These are phyloP conservation scores for Rhodophaea formosa DNA, from an alignment of 2,888 invertebrate genomes.

Conservation along the genomic window DNA sequence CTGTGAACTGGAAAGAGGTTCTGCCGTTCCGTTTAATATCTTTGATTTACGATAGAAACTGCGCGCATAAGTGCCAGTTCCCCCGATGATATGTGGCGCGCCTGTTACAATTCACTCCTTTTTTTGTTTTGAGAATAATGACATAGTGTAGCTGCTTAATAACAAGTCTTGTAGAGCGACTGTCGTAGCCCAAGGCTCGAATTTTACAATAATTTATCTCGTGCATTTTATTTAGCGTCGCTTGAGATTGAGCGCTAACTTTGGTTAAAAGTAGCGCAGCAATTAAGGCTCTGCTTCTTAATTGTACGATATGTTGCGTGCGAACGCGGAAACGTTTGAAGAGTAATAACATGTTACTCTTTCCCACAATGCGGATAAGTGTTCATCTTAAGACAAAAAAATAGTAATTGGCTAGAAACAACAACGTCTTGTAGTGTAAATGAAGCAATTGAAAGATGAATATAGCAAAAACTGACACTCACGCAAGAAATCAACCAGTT, in stretches of 20 bases:
- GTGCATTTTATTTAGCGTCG: slow-evolving; percentile 54
- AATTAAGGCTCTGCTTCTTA: slow-evolving; percentile 22
- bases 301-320: slow-evolving; percentile 19
- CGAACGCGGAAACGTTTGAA: slow-evolving; percentile 18
- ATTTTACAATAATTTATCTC: slow-evolving; percentile 65
- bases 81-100: slow-evolving; percentile 74
- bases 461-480: not conserved
- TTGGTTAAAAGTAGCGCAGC: slow-evolving; percentile 14
- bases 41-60: slow-evolving; percentile 81
- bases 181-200: slow-evolving; percentile 58
- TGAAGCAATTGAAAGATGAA: slow-evolving; percentile 6
- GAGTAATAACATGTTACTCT: slow-evolving; percentile 12
- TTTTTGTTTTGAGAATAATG: slow-evolving; percentile 74
- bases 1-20: slow-evolving; percentile 80
- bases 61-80: slow-evolving; percentile 76
- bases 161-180: slow-evolving; percentile 54
- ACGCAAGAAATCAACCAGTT: not conserved
- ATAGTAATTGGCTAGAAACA: not conserved
- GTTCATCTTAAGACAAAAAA: not conserved
- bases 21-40: slow-evolving; percentile 79
- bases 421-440: not conserved
- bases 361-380: slow-evolving; percentile 18
- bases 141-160: slow-evolving; percentile 75
- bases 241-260: slow-evolving; percentile 44
- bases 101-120: slow-evolving; percentile 70